Conservation (phyloP, 2,113 vertebrate species). For the Chamaetylas fuelleborni region DNA sequence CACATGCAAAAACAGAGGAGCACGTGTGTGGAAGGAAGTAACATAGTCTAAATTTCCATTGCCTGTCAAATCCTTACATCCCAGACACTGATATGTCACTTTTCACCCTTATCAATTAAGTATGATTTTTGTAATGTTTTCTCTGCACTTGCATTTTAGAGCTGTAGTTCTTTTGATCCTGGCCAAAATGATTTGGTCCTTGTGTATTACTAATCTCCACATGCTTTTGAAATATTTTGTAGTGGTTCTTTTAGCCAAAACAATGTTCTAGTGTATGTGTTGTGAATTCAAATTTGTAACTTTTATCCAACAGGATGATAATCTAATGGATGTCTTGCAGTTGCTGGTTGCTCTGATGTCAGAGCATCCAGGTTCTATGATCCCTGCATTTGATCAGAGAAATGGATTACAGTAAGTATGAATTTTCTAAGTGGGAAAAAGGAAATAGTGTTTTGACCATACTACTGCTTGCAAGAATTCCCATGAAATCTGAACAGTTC, state of each 20-base stretch:
- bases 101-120: background rate
- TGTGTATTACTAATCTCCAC: background rate
- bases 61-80: background rate
- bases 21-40: background rate
- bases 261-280: fast-evolving
- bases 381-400: constrained; percentile 94
- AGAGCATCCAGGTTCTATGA: constrained; percentile 93
- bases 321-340: constrained; percentile 97
- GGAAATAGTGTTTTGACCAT: background rate
- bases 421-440: background rate
- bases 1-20: background rate
- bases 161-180: background rate
- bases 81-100: background rate
- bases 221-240: background rate
- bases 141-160: background rate
- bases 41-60: background rate
- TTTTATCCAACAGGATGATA: constrained; percentile 87
- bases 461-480: background rate
- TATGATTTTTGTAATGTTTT: background rate
- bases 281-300: background rate
- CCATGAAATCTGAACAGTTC: background rate
- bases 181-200: background rate
- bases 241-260: background rate
- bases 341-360: constrained; percentile 96
- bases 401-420: constrained; percentile 90